These are phyloP conservation scores for Ceryle rudis DNA, from an alignment of 2,797 vertebrate genomes.

Conservation along the genomic window DNA sequence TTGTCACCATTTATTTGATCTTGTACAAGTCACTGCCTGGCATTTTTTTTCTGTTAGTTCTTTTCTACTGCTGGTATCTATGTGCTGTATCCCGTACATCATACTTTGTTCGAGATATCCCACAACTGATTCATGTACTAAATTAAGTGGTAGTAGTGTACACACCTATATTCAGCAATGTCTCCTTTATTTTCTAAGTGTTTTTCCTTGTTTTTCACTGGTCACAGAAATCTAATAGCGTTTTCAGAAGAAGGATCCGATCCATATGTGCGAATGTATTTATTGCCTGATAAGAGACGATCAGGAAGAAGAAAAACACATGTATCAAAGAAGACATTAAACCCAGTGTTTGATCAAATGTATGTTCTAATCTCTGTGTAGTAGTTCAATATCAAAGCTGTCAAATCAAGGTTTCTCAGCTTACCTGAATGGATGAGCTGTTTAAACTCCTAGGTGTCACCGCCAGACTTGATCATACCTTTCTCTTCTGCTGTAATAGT, in stretches of 20 bases:
- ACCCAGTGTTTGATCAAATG: slow-evolving; percentile 93
- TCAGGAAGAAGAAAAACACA: slow-evolving; percentile 95
- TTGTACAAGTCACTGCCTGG: background rate
- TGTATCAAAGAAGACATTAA: slow-evolving; percentile 90
- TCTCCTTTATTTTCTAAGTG: background rate
- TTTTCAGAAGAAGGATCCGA: slow-evolving; percentile 93
- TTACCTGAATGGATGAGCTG: background rate
- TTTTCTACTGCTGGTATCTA: background rate
- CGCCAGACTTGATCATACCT: background rate
- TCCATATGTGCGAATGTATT: slow-evolving; percentile 94
- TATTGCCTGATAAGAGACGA: slow-evolving; percentile 94
- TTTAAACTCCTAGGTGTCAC: background rate
- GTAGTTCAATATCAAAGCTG: background rate
- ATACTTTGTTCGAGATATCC: background rate
- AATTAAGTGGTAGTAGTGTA: background rate
- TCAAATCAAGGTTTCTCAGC: background rate
- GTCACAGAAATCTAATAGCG: slow-evolving; percentile 89
- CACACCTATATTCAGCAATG: background rate
- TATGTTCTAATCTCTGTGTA: slow-evolving; percentile 65
- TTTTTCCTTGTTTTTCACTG: slow-evolving; percentile 13
- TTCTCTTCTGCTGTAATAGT: background rate
- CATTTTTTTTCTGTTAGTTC: background rate
- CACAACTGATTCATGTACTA: background rate
- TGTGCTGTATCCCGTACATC: background rate
- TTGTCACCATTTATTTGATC: background rate